phyloP scores from a whole-genome alignment of 2,888 invertebrate species.

The Endomychus coccineus region DNA sequence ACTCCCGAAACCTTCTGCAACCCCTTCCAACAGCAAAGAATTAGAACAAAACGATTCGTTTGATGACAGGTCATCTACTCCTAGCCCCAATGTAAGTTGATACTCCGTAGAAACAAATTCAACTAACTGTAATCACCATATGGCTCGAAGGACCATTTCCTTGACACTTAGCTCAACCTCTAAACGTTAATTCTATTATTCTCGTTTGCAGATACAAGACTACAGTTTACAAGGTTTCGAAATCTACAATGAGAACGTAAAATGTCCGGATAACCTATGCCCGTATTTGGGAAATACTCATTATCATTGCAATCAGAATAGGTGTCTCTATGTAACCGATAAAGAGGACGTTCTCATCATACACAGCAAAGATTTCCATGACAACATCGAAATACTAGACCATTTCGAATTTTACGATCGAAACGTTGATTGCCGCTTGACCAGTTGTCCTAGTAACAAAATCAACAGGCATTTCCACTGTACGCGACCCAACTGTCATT shows the following conservation, averaged over 20 bases:
- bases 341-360: constrained; percentile 68
- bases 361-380: constrained; percentile 82
- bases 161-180: too few relatives aligned
- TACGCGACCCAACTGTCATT: constrained; percentile 60
- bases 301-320: constrained; percentile 75
- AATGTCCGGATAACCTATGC: constrained; percentile 72
- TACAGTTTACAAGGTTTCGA: constrained; percentile 58
- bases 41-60: constrained; percentile 37
- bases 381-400: constrained; percentile 70
- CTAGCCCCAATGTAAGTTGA: constrained; percentile 38
- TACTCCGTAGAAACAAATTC: neutral
- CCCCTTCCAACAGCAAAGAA: constrained; percentile 35
- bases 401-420: constrained; percentile 80
- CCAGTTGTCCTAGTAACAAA: constrained; percentile 61
- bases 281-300: constrained; percentile 63
- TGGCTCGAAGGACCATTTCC: too few relatives aligned
- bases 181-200: neutral
- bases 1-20: constrained; percentile 60
- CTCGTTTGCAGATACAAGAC: constrained; percentile 40
- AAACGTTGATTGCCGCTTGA: constrained; percentile 61
- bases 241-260: constrained; percentile 52
- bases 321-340: constrained; percentile 79
- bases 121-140: too few relatives aligned
- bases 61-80: constrained; percentile 40
- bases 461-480: constrained; percentile 73